These are phyloP conservation scores for Rostratula benghalensis DNA, from an alignment of 2,113 vertebrate genomes.

Conservation along the genomic window DNA sequence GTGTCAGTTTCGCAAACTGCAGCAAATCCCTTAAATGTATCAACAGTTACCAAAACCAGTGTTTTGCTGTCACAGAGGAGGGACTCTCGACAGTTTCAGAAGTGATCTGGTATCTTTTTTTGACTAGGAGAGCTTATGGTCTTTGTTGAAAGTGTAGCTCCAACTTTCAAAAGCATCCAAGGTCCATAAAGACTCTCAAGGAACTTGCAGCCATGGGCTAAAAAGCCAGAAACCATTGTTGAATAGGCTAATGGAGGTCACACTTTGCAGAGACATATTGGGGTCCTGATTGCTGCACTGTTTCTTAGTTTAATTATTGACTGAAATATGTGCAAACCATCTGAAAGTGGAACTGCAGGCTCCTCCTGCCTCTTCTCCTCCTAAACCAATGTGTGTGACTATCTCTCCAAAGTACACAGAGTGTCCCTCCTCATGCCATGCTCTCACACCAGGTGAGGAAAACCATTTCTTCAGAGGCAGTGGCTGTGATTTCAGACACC, in stretches of 20 bases:
- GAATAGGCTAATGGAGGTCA: background rate
- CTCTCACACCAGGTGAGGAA: background rate
- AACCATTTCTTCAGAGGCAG: background rate
- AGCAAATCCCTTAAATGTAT: background rate
- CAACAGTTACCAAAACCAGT: background rate
- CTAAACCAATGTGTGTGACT: background rate
- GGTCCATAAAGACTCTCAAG: background rate
- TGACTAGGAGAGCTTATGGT: background rate
- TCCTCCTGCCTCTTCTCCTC: background rate
- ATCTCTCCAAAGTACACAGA: background rate
- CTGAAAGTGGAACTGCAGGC: background rate
- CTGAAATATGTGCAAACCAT: background rate
- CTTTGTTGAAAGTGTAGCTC: background rate
- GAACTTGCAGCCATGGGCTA: background rate
- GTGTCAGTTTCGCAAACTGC: background rate
- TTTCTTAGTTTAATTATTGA: background rate
- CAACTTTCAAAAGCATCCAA: background rate
- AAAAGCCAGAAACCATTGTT: background rate
- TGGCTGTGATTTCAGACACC: background rate
- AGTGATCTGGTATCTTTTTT: background rate
- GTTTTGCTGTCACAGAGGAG: background rate
- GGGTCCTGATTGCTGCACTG: background rate
- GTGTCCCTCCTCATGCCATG: background rate
- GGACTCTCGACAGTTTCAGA: background rate
- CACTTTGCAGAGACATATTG: background rate